Evolutionary conservation across 2,888 invertebrate genomes (phyloP).

Genomic region (Ommatoiulus sabulosus): DNA sequence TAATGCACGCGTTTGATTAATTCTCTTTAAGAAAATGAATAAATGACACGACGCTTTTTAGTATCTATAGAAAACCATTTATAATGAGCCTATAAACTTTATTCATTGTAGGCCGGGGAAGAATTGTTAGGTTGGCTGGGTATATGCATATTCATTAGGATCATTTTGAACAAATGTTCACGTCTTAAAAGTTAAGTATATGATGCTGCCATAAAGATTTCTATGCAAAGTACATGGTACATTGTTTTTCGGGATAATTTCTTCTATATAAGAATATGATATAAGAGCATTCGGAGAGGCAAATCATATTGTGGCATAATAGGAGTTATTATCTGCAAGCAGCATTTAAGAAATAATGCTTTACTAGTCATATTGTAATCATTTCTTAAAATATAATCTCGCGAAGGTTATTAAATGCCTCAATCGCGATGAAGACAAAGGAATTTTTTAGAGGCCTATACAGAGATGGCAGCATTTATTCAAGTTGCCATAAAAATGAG

Average conservation of each 20-base stretch:
- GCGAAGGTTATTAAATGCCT: constrained; percentile 35
- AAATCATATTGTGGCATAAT: constrained; percentile 41
- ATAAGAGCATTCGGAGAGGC: constrained; percentile 31
- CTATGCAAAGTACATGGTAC: constrained; percentile 41
- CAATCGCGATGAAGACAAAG: constrained; percentile 30
- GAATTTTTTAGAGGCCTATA: neutral
- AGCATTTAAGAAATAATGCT: constrained; percentile 38
- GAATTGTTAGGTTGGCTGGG: constrained; percentile 6
- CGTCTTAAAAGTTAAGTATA: constrained; percentile 41
- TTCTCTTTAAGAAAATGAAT: neutral
- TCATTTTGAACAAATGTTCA: constrained; percentile 41
- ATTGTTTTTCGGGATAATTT: constrained; percentile 33
- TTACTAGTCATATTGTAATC: constrained; percentile 47
- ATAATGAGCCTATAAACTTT: constrained; percentile 2
- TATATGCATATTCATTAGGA: constrained; percentile 39
- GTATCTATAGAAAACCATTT: constrained; percentile 17
- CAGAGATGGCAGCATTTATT: neutral
- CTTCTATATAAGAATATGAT: constrained; percentile 15
- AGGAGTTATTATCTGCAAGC: constrained; percentile 45
- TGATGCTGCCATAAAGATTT: neutral
- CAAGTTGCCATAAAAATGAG: neutral
- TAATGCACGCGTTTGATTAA: constrained; percentile 23
- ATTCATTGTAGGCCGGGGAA: neutral
- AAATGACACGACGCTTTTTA: constrained; percentile 6
- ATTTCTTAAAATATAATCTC: constrained; percentile 47